phyloP scores from a whole-genome alignment of 1,140 invertebrate genomes.

The Zaprionus gabonicus region DNA sequence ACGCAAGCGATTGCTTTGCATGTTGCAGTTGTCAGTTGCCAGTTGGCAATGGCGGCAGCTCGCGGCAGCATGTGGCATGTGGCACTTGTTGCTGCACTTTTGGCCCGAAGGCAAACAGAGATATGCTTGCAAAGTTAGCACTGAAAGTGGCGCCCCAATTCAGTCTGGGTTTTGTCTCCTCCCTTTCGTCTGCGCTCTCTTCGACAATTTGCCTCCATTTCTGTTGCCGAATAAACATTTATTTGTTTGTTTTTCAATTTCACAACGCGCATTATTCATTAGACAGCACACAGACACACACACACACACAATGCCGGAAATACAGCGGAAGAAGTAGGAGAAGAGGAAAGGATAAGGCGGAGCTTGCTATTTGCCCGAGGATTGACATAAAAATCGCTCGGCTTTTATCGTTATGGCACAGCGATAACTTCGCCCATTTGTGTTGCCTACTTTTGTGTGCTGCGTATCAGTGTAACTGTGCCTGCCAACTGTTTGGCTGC shows the following conservation, averaged over 20 bases:
- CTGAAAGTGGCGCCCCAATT: conserved; percentile 6
- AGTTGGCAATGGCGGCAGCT: conserved; percentile 17
- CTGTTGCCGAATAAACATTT: conserved; percentile 34
- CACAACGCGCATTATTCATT: conserved; percentile 71
- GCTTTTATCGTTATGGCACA: conserved; percentile 69
- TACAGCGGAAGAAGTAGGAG: neutral
- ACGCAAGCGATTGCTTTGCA: conserved; percentile 64
- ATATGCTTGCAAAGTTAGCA: conserved; percentile 45
- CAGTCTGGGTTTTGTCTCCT: neutral
- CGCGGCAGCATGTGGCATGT: conserved; percentile 52
- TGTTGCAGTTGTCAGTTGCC: conserved; percentile 50
- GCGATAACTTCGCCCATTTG: conserved; percentile 73
- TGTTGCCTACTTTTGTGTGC: conserved; percentile 70
- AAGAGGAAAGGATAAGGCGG: neutral
- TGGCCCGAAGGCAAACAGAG: conserved; percentile 40
- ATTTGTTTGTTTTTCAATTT: conserved; percentile 81
- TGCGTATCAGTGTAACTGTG: conserved; percentile 70
- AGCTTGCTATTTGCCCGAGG: conserved; percentile 52
- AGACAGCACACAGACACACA: conserved; percentile 17
- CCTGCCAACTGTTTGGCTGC: conserved; percentile 53
- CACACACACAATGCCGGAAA: conserved; percentile 6
- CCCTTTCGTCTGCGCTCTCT: neutral
- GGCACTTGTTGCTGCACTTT: conserved; percentile 40
- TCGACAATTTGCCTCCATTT: conserved; percentile 11
- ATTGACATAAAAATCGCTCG: conserved; percentile 75